A percentile compares a stretch with the other conserved stretches of the same genome.
Conservation (phyloP, 2,113 vertebrate species). For the Muscicapa adusta region DNA sequence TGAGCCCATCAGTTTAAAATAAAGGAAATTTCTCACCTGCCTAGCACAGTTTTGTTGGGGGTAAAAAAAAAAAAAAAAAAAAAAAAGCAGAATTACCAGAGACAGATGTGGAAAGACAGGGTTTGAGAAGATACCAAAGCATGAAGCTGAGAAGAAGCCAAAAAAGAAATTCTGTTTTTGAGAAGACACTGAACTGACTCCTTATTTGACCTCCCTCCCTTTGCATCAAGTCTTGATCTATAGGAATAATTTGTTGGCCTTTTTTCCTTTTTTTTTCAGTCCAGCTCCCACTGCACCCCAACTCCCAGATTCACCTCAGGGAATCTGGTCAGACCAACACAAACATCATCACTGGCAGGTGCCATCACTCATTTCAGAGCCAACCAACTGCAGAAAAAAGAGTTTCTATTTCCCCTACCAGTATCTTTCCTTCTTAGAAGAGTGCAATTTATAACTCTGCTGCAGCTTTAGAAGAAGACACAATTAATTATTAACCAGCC, state of each 20-base stretch:
- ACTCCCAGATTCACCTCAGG: too few relatives aligned
- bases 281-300: not conserved
- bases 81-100: not conserved
- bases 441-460: rapidly evolving
- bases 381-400: not conserved
- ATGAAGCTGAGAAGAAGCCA: not conserved
- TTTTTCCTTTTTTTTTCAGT: too few relatives aligned
- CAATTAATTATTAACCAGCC: not conserved
- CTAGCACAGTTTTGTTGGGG: not conserved
- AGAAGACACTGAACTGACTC: not conserved
- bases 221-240: rapidly evolving
- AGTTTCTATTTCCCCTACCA: not conserved
- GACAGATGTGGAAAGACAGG: rapidly evolving
- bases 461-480: not conserved
- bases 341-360: not conserved
- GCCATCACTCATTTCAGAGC: not conserved
- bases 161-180: not conserved
- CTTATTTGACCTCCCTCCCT: not conserved
- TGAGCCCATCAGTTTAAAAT: not conserved
- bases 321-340: not conserved
- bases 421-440: not conserved
- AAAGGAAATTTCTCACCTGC: not conserved
- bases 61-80: not conserved
- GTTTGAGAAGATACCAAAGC: not conserved
- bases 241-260: rapidly evolving